Base-by-base conservation (phyloP, 2,888 invertebrate genomes). In the Drosophila koepferae region DNA sequence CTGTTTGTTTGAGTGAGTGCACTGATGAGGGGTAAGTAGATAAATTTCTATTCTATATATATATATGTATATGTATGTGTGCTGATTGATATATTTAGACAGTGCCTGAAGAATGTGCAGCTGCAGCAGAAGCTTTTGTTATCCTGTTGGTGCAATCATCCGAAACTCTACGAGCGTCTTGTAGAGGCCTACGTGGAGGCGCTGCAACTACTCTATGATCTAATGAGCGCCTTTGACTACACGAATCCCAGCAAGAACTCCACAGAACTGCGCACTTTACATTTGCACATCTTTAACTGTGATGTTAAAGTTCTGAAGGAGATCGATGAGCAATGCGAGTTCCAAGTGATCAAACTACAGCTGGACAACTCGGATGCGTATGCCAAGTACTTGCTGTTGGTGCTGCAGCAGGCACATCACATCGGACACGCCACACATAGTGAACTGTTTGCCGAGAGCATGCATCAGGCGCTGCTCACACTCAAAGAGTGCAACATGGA, bases 91-190 rank as follows among this genome's bases (percentile, higher is more conserved):
- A 0, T 4, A n/a, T 7, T 10, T 49, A 92, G 93, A 38, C 72
- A 85, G 38, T 81, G 87, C 40, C 74, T 81, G 9, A 84, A 89
- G 20, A 92, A 92, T 73, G 73, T 92, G 2, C 69, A 82, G 40
- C 61, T 92, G 20, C 93, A 93, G 44, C 89, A 89, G 36, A 91
- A 91, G 44, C 82, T 92, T 16, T 77, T 92, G 1, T 83, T 83
- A 4, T 91, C 92, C 4, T 91, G 92, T 43, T 78, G 91, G 49
- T 76, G 87, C 7, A 92, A 92, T 71, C 90, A 92, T 53, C 83
- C 91, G 3, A 82, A 86, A 56, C 80, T 92, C 2, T 92, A 86
- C 48, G 81, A 90, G 54, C 72, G 78, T 0, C 71, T 92, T 0
- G 70, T 91, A 0, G 28, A 64, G 6, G 85, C 82, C 40, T 92